Conservation (phyloP, 2,888 invertebrate species). For the Serrognathus titanus region DNA sequence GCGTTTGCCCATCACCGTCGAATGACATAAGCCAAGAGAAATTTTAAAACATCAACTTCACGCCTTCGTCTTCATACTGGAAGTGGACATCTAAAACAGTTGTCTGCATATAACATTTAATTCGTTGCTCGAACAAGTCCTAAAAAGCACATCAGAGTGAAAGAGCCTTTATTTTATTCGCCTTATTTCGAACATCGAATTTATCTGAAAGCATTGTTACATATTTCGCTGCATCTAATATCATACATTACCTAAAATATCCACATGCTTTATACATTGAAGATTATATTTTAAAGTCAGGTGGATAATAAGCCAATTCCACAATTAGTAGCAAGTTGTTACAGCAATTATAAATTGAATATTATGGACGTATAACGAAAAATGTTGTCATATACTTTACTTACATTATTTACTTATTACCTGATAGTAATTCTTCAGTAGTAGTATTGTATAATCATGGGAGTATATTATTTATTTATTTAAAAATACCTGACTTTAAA, state of each 20-base stretch:
- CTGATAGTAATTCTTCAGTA: no score
- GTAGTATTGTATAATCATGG: no score
- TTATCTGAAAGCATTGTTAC: not conserved
- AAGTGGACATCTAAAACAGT: slow-evolving; percentile 45
- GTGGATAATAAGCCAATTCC: not conserved
- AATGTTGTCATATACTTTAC: no score
- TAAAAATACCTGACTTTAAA: no score
- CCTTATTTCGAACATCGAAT: slow-evolving; percentile 12
- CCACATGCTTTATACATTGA: no score
- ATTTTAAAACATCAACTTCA: slow-evolving; percentile 26
- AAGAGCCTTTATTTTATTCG: not conserved
- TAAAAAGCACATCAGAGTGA: not conserved
- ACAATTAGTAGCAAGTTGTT: no score
- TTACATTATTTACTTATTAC: no score
- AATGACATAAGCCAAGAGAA: slow-evolving; percentile 21
- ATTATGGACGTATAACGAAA: no score
- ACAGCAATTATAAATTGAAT: no score
- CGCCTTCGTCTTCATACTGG: slow-evolving; percentile 34
- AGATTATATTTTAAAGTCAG: not conserved
- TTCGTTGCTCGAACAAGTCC: slow-evolving; percentile 13
- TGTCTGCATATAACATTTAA: slow-evolving; percentile 35
- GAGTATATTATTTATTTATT: no score
- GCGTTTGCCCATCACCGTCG: slow-evolving; percentile 50
- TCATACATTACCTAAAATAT: no score
- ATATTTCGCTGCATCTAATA: no score